Conservation (phyloP, 2,888 invertebrate genomes). For the Alcis repandata region DNA sequence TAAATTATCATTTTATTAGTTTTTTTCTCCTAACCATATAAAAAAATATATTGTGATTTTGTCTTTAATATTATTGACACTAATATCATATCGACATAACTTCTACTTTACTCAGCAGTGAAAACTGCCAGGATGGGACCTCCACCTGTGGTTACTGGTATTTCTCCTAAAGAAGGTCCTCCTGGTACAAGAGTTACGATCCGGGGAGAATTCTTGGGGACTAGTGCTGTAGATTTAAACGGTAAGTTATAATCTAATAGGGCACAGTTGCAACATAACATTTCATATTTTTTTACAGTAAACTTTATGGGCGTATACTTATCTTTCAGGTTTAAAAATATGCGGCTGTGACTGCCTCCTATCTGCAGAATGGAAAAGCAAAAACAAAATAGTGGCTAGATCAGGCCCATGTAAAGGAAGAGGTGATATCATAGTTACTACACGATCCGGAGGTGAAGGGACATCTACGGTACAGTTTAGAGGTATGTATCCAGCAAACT, state of each 20-base stretch:
- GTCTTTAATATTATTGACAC: background rate
- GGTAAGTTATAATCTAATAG: slow-evolving; percentile 85
- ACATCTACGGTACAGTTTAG: slow-evolving; percentile 96
- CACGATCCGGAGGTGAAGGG: slow-evolving; percentile 94
- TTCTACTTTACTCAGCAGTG: background rate
- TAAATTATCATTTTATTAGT: background rate
- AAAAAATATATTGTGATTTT: background rate
- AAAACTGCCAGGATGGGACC: slow-evolving; percentile 86
- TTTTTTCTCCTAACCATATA: background rate
- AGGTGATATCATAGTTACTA: slow-evolving; percentile 96
- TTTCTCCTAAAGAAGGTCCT: slow-evolving; percentile 99
- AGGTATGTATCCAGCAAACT: slow-evolving; percentile 77
- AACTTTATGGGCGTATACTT: slow-evolving; percentile 35
- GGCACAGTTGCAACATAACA: background rate
- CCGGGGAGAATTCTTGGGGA: slow-evolving; percentile 97
- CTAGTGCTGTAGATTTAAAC: slow-evolving; percentile 93
- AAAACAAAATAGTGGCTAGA: slow-evolving; percentile 98
- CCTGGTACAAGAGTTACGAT: slow-evolving; percentile 98
- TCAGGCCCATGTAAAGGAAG: slow-evolving; percentile 96
- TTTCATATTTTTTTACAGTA: background rate
- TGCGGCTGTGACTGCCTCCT: slow-evolving; percentile 98
- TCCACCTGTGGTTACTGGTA: slow-evolving; percentile 96
- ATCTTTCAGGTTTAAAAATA: slow-evolving; percentile 93
- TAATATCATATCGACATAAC: too few relatives aligned
- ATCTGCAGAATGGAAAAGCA: slow-evolving; percentile 99